phyloP scores from a whole-genome alignment of 2,888 invertebrate species.

The Orgyia antiqua region DNA sequence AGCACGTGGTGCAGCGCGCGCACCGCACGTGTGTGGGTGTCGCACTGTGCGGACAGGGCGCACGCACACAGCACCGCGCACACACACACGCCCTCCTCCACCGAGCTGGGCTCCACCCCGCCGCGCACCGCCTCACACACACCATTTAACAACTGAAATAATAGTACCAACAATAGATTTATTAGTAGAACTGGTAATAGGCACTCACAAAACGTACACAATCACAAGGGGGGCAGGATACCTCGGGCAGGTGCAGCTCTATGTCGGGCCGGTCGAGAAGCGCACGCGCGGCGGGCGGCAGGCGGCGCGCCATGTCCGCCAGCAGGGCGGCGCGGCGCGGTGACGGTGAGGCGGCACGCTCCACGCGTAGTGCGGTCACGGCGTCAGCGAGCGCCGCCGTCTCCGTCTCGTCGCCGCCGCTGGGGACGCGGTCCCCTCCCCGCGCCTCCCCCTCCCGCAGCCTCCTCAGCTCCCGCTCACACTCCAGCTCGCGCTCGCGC shows the following conservation, averaged over 20 bases:
- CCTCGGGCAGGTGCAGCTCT: slow-evolving; percentile 10
- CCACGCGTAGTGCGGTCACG: slow-evolving; percentile 6
- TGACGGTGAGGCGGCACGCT: too few relatives aligned
- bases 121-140: too few relatives aligned
- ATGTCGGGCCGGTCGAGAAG: slow-evolving; percentile 3
- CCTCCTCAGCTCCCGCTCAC: slow-evolving; percentile 26
- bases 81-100: too few relatives aligned
- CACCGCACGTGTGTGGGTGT: slow-evolving; percentile 3
- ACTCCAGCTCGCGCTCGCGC: slow-evolving; percentile 33
- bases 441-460: slow-evolving; percentile 19
- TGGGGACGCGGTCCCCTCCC: not conserved
- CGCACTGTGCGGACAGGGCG: slow-evolving; percentile 3
- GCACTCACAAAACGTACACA: too few relatives aligned
- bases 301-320: too few relatives aligned
- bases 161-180: too few relatives aligned
- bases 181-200: too few relatives aligned
- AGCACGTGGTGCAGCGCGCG: not conserved
- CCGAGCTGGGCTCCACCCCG: too few relatives aligned
- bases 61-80: too few relatives aligned
- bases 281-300: slow-evolving; percentile 4
- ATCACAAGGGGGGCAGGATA: too few relatives aligned
- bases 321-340: too few relatives aligned
- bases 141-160: too few relatives aligned
- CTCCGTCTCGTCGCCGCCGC: not conserved
- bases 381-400: slow-evolving; percentile 6